These are phyloP conservation scores for Vipera latastei DNA, from an alignment of 2,797 vertebrate species.

Conservation along the genomic window DNA sequence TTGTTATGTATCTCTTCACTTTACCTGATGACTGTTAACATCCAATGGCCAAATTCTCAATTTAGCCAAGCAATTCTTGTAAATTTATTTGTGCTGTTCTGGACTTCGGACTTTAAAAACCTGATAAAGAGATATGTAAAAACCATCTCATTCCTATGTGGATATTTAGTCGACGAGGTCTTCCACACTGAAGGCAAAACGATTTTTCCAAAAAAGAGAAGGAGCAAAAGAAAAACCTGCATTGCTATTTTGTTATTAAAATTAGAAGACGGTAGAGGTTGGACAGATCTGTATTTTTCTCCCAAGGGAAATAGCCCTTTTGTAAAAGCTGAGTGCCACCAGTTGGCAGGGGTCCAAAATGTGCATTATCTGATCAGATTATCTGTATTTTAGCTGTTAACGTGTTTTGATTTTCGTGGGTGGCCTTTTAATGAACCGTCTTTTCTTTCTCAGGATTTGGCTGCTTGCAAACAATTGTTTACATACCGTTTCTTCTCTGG, in stretches of 20 bases:
- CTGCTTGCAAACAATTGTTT: constrained; percentile 77
- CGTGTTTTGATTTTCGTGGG: constrained; percentile 27
- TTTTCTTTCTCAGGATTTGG: constrained; percentile 56
- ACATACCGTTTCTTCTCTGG: constrained; percentile 72
- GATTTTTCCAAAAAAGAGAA: constrained; percentile 74
- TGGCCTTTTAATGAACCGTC: constrained; percentile 54
- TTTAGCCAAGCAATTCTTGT: constrained; percentile 73
- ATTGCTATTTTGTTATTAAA: constrained; percentile 82
- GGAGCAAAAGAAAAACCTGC: constrained; percentile 69
- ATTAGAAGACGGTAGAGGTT: constrained; percentile 78
- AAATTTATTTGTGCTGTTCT: constrained; percentile 74
- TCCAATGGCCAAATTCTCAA: constrained; percentile 74
- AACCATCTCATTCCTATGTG: constrained; percentile 75
- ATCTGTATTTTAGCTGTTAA: constrained; percentile 71
- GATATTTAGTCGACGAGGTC: constrained; percentile 80
- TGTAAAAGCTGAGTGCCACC: constrained; percentile 80
- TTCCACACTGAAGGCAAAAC: constrained; percentile 75
- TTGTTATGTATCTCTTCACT: constrained; percentile 69
- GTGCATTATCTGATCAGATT: constrained; percentile 79
- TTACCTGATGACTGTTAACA: constrained; percentile 76
- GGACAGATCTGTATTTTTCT: constrained; percentile 75
- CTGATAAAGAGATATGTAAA: constrained; percentile 66
- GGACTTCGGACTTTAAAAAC: constrained; percentile 66
- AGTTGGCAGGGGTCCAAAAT: constrained; percentile 79
- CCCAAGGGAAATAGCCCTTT: constrained; percentile 85